A percentile compares a stretch with the other conserved stretches of the same genome.
phyloP scores from a whole-genome alignment of 2,113 vertebrate species.

The Miniopterus natalensis region DNA sequence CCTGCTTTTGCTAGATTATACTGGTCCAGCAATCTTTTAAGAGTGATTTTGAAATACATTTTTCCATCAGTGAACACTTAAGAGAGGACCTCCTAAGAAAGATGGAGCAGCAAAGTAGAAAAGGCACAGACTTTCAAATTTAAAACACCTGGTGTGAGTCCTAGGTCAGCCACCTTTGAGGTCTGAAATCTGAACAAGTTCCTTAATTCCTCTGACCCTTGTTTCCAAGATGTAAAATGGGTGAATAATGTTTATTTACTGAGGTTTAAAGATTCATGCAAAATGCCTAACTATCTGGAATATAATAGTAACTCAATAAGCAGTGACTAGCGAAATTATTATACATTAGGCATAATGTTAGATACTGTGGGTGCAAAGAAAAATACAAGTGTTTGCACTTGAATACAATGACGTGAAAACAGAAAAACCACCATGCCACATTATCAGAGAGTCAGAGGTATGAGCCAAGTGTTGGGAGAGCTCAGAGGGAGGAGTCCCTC shows the following conservation, averaged over 20 bases:
- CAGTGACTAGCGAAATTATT: neutral
- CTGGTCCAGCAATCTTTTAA: neutral
- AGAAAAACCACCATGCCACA: neutral
- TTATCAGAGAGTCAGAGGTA: neutral
- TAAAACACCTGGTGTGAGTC: neutral
- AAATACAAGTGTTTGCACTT: neutral
- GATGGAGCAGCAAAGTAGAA: neutral
- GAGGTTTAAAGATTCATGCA: constrained; percentile 9
- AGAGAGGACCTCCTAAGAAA: neutral
- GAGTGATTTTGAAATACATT: neutral
- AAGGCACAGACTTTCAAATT: neutral
- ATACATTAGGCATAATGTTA: neutral
- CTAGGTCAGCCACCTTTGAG: neutral
- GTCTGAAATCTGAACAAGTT: neutral
- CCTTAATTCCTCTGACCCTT: neutral
- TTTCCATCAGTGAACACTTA: neutral
- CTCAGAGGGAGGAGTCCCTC: neutral
- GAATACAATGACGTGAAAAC: fast-evolving
- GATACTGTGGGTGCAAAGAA: neutral
- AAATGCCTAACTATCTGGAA: neutral
- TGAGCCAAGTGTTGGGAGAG: neutral
- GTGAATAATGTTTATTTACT: neutral
- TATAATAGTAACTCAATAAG: neutral
- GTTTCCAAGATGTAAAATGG: neutral
- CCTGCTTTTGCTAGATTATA: neutral